phyloP scores from a whole-genome alignment of 2,113 vertebrate genomes.

The Osmerus mordax region DNA sequence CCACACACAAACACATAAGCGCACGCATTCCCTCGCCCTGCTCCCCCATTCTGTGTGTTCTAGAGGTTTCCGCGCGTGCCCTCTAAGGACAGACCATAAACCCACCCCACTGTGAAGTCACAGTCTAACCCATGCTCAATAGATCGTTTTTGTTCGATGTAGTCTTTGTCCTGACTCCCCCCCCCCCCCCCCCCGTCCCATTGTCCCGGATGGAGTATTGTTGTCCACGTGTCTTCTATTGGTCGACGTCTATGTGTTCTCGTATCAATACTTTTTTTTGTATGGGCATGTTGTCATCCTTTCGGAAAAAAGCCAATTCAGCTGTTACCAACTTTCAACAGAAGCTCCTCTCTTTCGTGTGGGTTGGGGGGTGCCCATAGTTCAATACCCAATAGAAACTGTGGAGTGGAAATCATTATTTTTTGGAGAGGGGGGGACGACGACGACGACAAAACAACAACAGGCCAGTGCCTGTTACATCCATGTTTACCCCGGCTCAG shows the following conservation, averaged over 20 bases:
- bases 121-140: conserved; percentile 39
- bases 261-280: neutral
- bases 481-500: conserved; percentile 33
- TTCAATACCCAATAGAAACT: neutral
- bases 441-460: neutral
- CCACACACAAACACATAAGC: neutral
- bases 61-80: conserved; percentile 51
- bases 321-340: no score
- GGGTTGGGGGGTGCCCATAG: neutral
- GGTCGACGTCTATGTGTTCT: neutral
- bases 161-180: conserved; percentile 19
- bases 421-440: neutral
- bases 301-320: neutral
- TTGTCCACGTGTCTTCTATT: conserved; percentile 20
- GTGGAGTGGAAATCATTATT: no score
- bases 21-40: neutral
- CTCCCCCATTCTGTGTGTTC: conserved; percentile 48
- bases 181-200: conserved; percentile 23
- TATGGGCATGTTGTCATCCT: neutral
- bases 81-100: conserved; percentile 48
- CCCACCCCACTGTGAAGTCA: conserved; percentile 38
- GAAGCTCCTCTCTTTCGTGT: no score
- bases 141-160: conserved; percentile 27
- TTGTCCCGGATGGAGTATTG: conserved; percentile 31
- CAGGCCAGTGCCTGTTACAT: conserved; percentile 33